Evolutionary conservation across 2,888 invertebrate genomes (phyloP).

Genomic region (Drosophila borealis): DNA sequence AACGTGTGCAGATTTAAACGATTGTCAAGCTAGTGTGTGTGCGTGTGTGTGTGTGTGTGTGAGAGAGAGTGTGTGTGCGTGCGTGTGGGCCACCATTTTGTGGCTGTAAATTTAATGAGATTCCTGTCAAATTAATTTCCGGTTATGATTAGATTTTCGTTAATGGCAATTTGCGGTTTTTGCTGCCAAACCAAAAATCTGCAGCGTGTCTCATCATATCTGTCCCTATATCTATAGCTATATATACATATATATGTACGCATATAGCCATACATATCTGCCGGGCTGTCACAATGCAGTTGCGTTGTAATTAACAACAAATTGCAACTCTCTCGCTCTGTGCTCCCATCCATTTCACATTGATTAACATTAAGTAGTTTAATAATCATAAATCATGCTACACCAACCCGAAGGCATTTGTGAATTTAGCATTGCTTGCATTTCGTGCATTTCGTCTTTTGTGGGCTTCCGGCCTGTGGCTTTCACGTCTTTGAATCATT

Average conservation of each 20-base stretch:
- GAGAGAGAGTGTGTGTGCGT: neutral
- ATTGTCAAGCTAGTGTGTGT: conserved; percentile 31
- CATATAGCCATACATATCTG: conserved; percentile 23
- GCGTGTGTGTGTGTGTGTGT: neutral
- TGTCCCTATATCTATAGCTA: conserved; percentile 1
- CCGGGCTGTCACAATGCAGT: conserved; percentile 55
- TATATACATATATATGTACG: conserved; percentile 7
- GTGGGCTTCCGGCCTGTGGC: neutral
- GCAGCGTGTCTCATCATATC: conserved; percentile 6
- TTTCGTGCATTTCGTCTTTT: conserved; percentile 16
- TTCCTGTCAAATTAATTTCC: conserved; percentile 85
- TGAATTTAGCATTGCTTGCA: conserved; percentile 37
- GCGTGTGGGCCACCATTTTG: conserved; percentile 34
- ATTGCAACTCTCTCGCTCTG: conserved; percentile 16
- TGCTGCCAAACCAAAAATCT: conserved; percentile 63
- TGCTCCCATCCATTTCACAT: conserved; percentile 18
- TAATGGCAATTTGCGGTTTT: conserved; percentile 85
- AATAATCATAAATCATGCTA: conserved; percentile 66
- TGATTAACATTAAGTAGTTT: conserved; percentile 70
- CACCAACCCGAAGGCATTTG: conserved; percentile 11
- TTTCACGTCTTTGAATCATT: conserved; percentile 4
- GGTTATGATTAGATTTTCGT: conserved; percentile 85
- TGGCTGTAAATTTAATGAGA: conserved; percentile 85
- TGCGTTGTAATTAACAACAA: conserved; percentile 60
- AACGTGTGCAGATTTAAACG: conserved; percentile 74